phyloP scores from a whole-genome alignment of 2,888 invertebrate genomes.

The Shargacucullia verbasci region DNA sequence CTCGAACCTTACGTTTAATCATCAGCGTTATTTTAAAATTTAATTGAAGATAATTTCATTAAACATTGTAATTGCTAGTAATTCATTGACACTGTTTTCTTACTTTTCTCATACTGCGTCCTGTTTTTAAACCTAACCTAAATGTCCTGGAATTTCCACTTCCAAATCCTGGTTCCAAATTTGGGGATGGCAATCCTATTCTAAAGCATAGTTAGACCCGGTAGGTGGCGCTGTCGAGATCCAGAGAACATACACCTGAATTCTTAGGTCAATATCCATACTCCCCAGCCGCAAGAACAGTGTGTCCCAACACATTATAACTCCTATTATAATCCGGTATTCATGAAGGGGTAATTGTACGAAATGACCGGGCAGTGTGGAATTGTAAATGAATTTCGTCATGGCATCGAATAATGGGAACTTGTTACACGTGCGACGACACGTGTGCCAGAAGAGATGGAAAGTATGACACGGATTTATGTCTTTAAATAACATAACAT shows the following conservation, averaged over 20 bases:
- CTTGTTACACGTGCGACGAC: slow-evolving; percentile 11
- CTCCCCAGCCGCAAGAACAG: neutral
- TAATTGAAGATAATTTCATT: too few species aligned
- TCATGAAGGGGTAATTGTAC: slow-evolving; percentile 50
- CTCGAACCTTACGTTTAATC: too few species aligned
- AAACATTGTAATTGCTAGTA: too few species aligned
- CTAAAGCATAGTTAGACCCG: too few species aligned
- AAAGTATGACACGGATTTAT: neutral
- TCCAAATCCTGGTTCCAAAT: too few species aligned
- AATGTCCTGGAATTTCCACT: too few species aligned
- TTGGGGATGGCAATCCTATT: too few species aligned
- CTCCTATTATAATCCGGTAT: slow-evolving; percentile 16
- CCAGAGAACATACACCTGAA: neutral
- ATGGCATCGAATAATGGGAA: slow-evolving; percentile 15
- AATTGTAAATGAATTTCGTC: slow-evolving; percentile 38
- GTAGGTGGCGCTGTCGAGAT: too few species aligned
- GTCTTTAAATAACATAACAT: slow-evolving; percentile 8
- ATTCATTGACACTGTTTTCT: too few species aligned
- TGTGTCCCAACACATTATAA: slow-evolving; percentile 3
- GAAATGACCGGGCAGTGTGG: slow-evolving; percentile 31
- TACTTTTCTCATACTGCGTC: too few species aligned
- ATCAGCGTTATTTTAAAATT: too few species aligned
- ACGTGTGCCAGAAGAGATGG: slow-evolving; percentile 4
- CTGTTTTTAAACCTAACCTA: too few species aligned
- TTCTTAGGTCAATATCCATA: neutral